Percentiles rank a stretch among this genome's conserved stretches.
phyloP scores from a whole-genome alignment of 2,888 invertebrate genomes.

The Hermaeophaga mercurialis region DNA sequence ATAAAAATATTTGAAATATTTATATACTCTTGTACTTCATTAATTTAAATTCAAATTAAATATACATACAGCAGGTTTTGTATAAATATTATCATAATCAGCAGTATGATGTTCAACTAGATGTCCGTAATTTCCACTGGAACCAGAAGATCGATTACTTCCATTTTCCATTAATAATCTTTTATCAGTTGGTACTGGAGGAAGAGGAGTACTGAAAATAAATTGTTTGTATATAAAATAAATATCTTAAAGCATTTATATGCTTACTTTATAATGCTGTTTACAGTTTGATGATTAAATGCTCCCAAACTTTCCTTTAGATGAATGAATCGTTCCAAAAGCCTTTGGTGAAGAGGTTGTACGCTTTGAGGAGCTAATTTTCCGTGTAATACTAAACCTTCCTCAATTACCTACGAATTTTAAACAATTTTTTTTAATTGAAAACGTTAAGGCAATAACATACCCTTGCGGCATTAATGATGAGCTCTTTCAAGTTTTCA shows the following conservation, averaged over 20 bases:
- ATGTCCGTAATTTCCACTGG: conserved; percentile 62
- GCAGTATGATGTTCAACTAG: conserved; percentile 56
- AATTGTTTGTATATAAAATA: not conserved
- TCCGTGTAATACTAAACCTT: conserved; percentile 83
- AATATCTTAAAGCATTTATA: conserved; percentile 38
- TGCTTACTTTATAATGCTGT: conserved; percentile 81
- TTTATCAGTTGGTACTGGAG: conserved; percentile 77
- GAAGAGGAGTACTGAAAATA: conserved; percentile 73
- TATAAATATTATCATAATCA: conserved; percentile 67
- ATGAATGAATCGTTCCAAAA: conserved; percentile 86
- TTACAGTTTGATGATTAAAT: conserved; percentile 71
- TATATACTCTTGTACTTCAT: conserved; percentile 3
- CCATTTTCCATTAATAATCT: conserved; percentile 47
- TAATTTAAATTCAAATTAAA: not conserved
- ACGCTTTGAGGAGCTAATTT: conserved; percentile 86
- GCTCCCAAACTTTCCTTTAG: conserved; percentile 78
- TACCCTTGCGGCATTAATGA: conserved; percentile 77
- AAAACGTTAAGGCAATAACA: conserved; percentile 25
- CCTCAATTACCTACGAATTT: conserved; percentile 66
- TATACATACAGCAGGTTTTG: conserved; percentile 68
- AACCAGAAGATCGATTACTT: conserved; percentile 55
- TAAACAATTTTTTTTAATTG: not conserved
- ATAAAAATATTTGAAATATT: conserved; percentile 5
- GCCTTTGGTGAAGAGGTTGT: conserved; percentile 86
- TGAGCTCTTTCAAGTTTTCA: conserved; percentile 66